A percentile compares a stretch with the other conserved stretches of the same genome.
phyloP scores from a whole-genome alignment of 2,888 invertebrate species.

The Epinotia brunnichana region DNA sequence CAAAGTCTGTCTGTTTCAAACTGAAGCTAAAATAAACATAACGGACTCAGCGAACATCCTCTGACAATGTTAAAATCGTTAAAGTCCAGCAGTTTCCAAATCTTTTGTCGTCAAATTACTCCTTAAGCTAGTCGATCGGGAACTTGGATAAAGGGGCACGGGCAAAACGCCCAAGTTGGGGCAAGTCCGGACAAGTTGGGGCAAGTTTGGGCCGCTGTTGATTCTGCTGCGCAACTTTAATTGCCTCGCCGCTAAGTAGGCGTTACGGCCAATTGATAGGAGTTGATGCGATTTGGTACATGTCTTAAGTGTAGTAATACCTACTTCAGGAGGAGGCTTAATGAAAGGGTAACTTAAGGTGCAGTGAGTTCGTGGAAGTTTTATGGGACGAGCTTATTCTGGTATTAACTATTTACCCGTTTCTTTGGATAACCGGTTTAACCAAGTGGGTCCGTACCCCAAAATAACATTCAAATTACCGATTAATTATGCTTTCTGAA shows the following conservation, averaged over 20 bases:
- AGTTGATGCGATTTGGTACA: conserved; percentile 64
- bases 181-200: conserved; percentile 47
- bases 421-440: no score
- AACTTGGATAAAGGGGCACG: conserved; percentile 63
- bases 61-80: conserved; percentile 29
- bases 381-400: neutral
- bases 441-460: no score
- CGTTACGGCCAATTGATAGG: conserved; percentile 61
- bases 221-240: conserved; percentile 72
- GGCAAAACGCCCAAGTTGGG: conserved; percentile 58
- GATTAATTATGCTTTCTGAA: no score
- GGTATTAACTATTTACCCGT: no score
- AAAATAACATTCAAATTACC: no score
- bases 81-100: conserved; percentile 23
- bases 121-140: conserved; percentile 70
- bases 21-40: conserved; percentile 26
- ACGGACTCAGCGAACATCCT: conserved; percentile 12
- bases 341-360: neutral
- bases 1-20: conserved; percentile 7
- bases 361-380: neutral
- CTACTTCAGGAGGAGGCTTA: neutral
- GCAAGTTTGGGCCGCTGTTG: conserved; percentile 59
- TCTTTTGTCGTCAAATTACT: conserved; percentile 73
- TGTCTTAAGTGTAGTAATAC: neutral
- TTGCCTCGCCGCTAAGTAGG: conserved; percentile 61